Percentiles rank a stretch among this genome's conserved stretches.
These are phyloP conservation scores for Fragum sueziense DNA, from an alignment of 2,888 invertebrate species.

Conservation along the genomic window DNA sequence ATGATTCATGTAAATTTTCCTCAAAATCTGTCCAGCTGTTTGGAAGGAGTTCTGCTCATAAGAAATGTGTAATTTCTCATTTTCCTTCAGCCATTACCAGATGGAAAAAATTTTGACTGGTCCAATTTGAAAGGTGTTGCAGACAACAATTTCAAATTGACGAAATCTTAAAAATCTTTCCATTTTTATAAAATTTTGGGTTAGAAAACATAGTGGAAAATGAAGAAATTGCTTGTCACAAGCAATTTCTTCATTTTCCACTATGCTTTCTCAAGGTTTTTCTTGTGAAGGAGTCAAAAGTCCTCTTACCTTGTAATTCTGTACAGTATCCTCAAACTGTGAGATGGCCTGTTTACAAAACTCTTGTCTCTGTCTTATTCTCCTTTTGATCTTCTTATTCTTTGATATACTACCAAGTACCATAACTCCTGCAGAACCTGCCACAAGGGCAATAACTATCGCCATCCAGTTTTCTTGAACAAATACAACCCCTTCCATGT, in stretches of 20 bases:
- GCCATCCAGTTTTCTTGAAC: not conserved
- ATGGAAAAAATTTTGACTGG: too few relatives aligned
- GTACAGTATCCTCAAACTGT: constrained; percentile 36
- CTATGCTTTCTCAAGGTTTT: too few relatives aligned
- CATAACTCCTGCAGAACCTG: not conserved
- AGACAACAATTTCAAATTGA: too few relatives aligned
- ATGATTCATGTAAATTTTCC: too few relatives aligned
- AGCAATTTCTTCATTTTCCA: too few relatives aligned
- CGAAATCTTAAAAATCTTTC: not conserved
- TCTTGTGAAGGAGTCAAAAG: too few relatives aligned
- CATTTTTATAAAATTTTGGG: not conserved
- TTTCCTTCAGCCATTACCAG: too few relatives aligned
- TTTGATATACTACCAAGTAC: not conserved
- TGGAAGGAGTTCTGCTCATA: not conserved
- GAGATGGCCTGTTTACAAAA: constrained; percentile 24
- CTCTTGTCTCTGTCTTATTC: constrained; percentile 35
- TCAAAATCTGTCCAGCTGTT: too few relatives aligned
- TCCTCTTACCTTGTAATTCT: constrained; percentile 29
- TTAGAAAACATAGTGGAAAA: too few relatives aligned
- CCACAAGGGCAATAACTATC: not conserved
- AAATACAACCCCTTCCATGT: not conserved
- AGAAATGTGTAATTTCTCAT: not conserved
- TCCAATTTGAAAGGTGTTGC: too few relatives aligned
- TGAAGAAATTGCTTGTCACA: too few relatives aligned
- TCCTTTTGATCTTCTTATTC: constrained; percentile 8